phyloP scores from a whole-genome alignment of 2,888 invertebrate species.

The Macrosoma leucophasiata region DNA sequence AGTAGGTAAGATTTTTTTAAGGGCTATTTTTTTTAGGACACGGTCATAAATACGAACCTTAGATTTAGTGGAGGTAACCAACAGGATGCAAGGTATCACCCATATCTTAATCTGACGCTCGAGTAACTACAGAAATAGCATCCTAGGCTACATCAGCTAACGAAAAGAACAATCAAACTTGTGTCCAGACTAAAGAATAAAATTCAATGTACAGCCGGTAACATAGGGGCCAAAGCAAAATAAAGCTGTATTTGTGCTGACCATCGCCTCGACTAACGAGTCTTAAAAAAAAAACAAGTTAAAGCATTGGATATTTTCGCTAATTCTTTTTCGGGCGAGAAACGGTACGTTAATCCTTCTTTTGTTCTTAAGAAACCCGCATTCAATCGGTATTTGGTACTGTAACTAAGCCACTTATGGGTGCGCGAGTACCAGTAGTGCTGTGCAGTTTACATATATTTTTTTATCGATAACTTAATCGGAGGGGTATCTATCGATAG shows the following conservation, averaged over 20 bases:
- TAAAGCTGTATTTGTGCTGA: constrained; percentile 24
- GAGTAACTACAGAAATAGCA: too few relatives aligned
- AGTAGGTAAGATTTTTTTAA: too few relatives aligned
- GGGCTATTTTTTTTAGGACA: too few relatives aligned
- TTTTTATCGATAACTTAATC: too few relatives aligned
- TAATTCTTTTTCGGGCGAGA: constrained; percentile 55
- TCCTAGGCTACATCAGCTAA: too few relatives aligned
- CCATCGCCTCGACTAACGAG: constrained; percentile 33
- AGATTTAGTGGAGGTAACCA: too few relatives aligned
- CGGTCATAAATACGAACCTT: too few relatives aligned
- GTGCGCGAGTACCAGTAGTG: constrained; percentile 36
- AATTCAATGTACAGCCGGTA: constrained; percentile 1
- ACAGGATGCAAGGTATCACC: too few relatives aligned
- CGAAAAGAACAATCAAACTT: too few relatives aligned
- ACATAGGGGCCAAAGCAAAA: neutral
- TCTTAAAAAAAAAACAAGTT: constrained; percentile 27
- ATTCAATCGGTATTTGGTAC: constrained; percentile 60
- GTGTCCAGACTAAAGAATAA: too few relatives aligned
- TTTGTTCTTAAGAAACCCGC: constrained; percentile 64
- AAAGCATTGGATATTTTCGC: constrained; percentile 32
- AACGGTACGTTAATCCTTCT: constrained; percentile 56
- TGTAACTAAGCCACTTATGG: constrained; percentile 71
- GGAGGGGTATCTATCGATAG: constrained; percentile 31
- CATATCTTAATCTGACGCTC: too few relatives aligned
- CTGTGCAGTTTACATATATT: constrained; percentile 11